Evolutionary conservation across 2,113 vertebrate species (phyloP).

Genomic region (Colaptes auratus): DNA sequence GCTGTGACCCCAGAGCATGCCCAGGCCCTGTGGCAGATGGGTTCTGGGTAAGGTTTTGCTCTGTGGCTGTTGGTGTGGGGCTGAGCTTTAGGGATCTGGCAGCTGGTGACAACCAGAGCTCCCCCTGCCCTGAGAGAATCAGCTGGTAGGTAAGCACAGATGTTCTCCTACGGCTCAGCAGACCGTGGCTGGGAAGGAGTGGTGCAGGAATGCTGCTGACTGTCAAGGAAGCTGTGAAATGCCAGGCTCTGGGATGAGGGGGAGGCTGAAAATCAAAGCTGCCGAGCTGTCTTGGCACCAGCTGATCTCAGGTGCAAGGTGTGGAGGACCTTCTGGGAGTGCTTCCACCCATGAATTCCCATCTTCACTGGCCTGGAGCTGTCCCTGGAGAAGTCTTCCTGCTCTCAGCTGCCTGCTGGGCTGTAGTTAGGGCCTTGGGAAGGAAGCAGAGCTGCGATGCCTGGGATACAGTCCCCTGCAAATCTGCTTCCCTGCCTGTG

Average conservation of each 20-base stretch:
- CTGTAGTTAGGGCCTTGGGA: neutral
- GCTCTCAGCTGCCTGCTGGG: neutral
- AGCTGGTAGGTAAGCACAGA: fast-evolving
- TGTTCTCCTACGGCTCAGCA: neutral
- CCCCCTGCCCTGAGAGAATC: fast-evolving
- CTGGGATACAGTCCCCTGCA: neutral
- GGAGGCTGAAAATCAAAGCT: conserved; percentile 7
- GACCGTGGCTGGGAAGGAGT: neutral
- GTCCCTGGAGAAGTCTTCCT: neutral
- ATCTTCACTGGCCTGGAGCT: neutral
- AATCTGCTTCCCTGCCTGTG: neutral
- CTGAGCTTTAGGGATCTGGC: neutral
- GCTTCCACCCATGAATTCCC: fast-evolving
- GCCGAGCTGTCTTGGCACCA: neutral
- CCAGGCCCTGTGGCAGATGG: neutral
- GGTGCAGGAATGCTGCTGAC: neutral
- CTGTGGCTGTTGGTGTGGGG: neutral
- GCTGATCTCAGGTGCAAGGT: neutral
- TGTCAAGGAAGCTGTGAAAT: neutral
- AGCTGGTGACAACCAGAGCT: neutral
- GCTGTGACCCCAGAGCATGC: too few species aligned
- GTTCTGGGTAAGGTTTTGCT: neutral
- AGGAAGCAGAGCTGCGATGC: neutral
- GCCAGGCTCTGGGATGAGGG: neutral
- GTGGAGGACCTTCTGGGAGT: neutral